Evolutionary conservation across 2,797 vertebrate species (phyloP).

Genomic region (Gallinago stenura): DNA sequence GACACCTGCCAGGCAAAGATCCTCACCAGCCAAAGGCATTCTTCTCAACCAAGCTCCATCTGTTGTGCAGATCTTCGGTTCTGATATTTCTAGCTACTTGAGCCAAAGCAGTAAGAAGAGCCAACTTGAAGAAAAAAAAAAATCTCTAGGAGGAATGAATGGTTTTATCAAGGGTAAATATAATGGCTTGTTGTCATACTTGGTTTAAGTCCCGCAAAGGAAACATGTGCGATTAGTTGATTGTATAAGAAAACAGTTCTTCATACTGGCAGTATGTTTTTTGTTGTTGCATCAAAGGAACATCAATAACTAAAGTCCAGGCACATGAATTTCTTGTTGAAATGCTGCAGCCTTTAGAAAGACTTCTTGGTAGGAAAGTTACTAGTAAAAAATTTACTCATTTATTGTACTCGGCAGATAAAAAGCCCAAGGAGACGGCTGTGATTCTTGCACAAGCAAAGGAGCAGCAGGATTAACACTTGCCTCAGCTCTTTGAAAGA

Average conservation of each 20-base stretch:
- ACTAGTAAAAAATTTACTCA: conserved; percentile 23
- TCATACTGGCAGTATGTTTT: conserved; percentile 20
- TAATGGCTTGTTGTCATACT: conserved; percentile 67
- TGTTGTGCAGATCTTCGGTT: conserved; percentile 63
- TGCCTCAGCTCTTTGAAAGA: neutral
- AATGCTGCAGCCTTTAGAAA: conserved; percentile 60
- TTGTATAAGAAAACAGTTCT: conserved; percentile 62
- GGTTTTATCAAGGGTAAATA: conserved; percentile 71
- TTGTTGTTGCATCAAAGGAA: conserved; percentile 55
- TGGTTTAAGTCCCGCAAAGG: conserved; percentile 46
- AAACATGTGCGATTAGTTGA: conserved; percentile 43
- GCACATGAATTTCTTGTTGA: conserved; percentile 52
- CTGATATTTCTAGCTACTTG: conserved; percentile 43
- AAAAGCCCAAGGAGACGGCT: neutral
- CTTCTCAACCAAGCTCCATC: conserved; percentile 55
- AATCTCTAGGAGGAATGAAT: conserved; percentile 49
- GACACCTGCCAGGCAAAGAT: conserved; percentile 72
- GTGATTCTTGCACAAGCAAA: neutral
- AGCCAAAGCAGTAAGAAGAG: conserved; percentile 62
- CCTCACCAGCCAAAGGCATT: conserved; percentile 54
- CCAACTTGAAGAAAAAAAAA: conserved; percentile 62
- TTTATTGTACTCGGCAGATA: neutral
- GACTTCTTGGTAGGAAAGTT: conserved; percentile 47
- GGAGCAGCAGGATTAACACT: neutral
- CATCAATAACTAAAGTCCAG: conserved; percentile 22